Evolutionary conservation across 1,140 invertebrate genomes (phyloP).

Genomic region (Calephelis nemesis): DNA sequence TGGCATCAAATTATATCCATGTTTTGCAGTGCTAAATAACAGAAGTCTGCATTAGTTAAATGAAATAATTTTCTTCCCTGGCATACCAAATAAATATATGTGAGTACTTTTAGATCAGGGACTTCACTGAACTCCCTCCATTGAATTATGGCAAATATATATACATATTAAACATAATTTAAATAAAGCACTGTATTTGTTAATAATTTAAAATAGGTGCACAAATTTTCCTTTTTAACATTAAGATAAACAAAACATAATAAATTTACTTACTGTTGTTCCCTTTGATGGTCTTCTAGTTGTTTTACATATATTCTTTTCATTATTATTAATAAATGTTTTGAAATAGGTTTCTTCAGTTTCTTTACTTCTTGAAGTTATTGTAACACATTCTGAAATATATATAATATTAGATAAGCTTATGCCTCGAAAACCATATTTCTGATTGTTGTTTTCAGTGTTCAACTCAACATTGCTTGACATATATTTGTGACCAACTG

Average conservation of each 20-base stretch:
- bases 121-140: no score
- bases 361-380: constrained; percentile 73
- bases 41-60: no score
- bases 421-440: constrained; percentile 84
- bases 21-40: no score
- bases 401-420: constrained; percentile 82
- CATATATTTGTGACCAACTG: constrained; percentile 80
- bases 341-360: constrained; percentile 73
- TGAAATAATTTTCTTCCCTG: no score
- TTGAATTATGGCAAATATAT: no score
- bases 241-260: not conserved
- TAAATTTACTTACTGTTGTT: constrained; percentile 76
- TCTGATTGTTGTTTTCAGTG: not conserved
- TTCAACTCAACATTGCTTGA: constrained; percentile 81
- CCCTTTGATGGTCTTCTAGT: constrained; percentile 79
- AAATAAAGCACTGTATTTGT: no score
- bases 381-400: constrained; percentile 78
- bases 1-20: no score
- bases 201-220: no score
- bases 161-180: no score
- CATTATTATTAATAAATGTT: constrained; percentile 52
- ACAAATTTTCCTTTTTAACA: not conserved
- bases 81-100: no score
- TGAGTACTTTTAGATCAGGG: no score
- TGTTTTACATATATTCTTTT: constrained; percentile 44